Base-by-base conservation (phyloP, 2,113 vertebrate species). In the Nipponia nippon region DNA sequence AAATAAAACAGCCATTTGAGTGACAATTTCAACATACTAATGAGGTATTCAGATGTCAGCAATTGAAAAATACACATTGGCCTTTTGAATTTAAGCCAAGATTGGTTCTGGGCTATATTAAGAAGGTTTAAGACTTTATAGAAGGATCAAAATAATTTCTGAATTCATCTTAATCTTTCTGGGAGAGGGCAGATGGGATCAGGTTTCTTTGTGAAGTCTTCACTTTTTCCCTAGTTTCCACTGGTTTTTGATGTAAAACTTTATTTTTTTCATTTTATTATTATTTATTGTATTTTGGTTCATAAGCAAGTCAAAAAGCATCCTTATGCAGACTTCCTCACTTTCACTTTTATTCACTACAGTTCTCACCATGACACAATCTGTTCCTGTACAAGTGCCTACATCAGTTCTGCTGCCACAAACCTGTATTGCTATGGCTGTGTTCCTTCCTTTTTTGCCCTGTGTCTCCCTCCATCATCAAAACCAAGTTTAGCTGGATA, bases 11-110 rank as follows among this genome's bases (percentile, higher is more conserved):
- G 81, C 34, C 83, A 88, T 92, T 76, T 96, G 63, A 93, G 47
- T 90, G 90, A 92, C 91, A 95, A 96, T 97, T 95, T 93, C 83
- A 91, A 82, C 62, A 83, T 73, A 36, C 38, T 95, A 91, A 97
- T 88, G 78, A 93, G 90, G 63, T 89, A 91, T 78, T 90, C 58
- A 84, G 55, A 91, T 92, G 90, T 93, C 83, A 92, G 56, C 13
- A 42, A 76, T 9, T 82, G 69, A 87, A 97, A 96, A 92, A 92
- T 84, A 82, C 53, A 83, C 46, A 72, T 16, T 76, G 94, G 83
- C 69, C 92, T 91, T 95, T 85, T 95, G 95, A 93, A 95, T 95
- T 95, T 84, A 87, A 65, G 83, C 87, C 92, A 95, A 84, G 59
- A 70, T 71, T 71, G 26, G 23, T 55, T 86, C 71, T 89, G 50